Base-by-base conservation (phyloP, 2,888 invertebrate species). In the Drosophila borealis region DNA sequence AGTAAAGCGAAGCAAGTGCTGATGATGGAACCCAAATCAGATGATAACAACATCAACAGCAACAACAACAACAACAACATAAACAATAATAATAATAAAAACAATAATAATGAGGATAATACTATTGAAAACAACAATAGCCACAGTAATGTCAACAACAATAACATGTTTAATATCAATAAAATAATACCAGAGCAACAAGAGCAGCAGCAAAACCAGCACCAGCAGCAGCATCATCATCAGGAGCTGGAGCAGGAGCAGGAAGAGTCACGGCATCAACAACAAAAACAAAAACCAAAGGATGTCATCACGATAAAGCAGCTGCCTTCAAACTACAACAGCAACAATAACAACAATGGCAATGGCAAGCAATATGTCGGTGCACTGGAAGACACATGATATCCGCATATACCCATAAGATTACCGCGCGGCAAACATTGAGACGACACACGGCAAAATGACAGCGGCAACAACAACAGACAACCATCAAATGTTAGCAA, bases 1-100 rank as follows among this genome's bases (percentile, higher is more conserved):
- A 91, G 89, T 89, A 92, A 92, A 74, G 93, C 92, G 14, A 92
- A 92, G 67, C 89, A 93, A 87, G 89, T 93, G 66, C 77, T 93
- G 59, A 89, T 90, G 69, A 83, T 92, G 66, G 86, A 90, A 55
- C 67, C 78, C 25, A 84, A 89, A 55, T 88, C 90, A 49, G 89
- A 88, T 37, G 91, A 91, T 51, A 89, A 91, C 50, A 80, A 69
- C 67, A 74, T 79, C 50, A 78, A 55, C 49, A 78, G 53, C n/a
- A 72, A 70, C n/a, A 77, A 75, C n/a, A 73, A 66, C 29, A 68
- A 71, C 42, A 68, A 73, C 29, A 78, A 80, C 29, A 67, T 63
- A 33, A 75, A 67, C 45, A 75, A 72, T 25, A 57, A 74, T 36
- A 54, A 74, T 42, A 54, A 76, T 45, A 75, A 72, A 21, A 57